Conservation (phyloP, 2,797 vertebrate genomes). For the Cuculus canorus region DNA sequence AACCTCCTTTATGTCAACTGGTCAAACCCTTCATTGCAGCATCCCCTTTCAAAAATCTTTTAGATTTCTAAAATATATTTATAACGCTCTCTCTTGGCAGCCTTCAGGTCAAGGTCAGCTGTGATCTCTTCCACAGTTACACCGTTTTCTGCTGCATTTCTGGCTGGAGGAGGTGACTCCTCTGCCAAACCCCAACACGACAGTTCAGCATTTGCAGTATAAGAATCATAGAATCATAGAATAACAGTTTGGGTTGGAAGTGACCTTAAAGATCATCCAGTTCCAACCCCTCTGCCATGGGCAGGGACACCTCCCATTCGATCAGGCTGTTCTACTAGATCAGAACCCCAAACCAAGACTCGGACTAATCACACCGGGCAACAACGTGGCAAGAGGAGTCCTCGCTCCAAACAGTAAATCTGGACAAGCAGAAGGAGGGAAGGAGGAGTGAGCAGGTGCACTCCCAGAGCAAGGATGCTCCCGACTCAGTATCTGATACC, state of each 20-base stretch:
- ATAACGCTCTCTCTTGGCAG: not conserved
- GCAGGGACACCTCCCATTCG: no score
- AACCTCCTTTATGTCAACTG: not conserved
- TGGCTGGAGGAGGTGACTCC: not conserved
- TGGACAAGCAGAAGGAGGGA: not conserved
- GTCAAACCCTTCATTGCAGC: not conserved
- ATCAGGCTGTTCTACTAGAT: no score
- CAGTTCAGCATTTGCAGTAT: not conserved
- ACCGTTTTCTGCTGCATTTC: not conserved
- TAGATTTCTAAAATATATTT: not conserved
- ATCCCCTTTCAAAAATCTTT: not conserved
- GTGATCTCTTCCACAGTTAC: not conserved
- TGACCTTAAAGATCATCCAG: no score
- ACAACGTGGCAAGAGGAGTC: not conserved
- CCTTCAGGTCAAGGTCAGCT: not conserved
- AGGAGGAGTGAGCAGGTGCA: not conserved
- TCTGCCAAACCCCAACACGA: not conserved
- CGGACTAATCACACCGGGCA: not conserved
- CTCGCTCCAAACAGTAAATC: not conserved
- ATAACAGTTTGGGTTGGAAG: no score
- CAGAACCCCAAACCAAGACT: not conserved
- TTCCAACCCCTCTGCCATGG: no score
- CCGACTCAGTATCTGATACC: fast-evolving
- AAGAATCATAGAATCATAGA: no score
- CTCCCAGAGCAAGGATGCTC: fast-evolving